A percentile compares a stretch with the other conserved stretches of the same genome.
Evolutionary conservation across 1,140 invertebrate genomes (phyloP).

Genomic region (Drosophila ogumai): DNA sequence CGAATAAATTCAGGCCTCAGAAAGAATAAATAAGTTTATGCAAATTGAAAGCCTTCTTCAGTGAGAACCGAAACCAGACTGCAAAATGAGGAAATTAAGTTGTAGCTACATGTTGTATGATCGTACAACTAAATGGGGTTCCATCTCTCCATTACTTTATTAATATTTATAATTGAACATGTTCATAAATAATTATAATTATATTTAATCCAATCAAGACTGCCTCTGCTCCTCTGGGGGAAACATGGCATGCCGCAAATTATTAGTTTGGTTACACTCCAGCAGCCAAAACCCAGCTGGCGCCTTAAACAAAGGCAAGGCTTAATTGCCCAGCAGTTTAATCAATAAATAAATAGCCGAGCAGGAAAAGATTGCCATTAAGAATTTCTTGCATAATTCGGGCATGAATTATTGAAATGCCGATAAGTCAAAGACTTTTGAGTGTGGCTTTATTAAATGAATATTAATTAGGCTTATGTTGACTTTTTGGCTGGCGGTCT

Average conservation of each 20-base stretch:
- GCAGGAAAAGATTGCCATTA: slow-evolving; percentile 44
- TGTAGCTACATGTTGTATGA: neutral
- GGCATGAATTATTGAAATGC: slow-evolving; percentile 37
- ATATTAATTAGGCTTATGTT: slow-evolving; percentile 34
- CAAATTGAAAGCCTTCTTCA: slow-evolving; percentile 22
- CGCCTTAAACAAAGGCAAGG: slow-evolving; percentile 23
- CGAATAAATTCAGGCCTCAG: slow-evolving; percentile 15
- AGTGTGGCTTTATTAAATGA: slow-evolving; percentile 25
- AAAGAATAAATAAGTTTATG: slow-evolving; percentile 7
- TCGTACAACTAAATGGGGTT: neutral
- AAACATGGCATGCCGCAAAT: slow-evolving; percentile 48
- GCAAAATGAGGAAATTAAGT: slow-evolving; percentile 19
- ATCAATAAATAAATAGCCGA: slow-evolving; percentile 43
- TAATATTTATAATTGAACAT: slow-evolving; percentile 53
- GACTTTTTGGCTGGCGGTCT: neutral
- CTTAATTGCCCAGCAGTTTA: slow-evolving; percentile 41
- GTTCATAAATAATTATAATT: slow-evolving; percentile 37
- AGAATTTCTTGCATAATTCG: slow-evolving; percentile 47
- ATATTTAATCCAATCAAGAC: slow-evolving; percentile 24
- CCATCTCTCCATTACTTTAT: slow-evolving; percentile 17
- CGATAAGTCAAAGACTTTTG: slow-evolving; percentile 39
- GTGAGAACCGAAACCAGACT: slow-evolving; percentile 16
- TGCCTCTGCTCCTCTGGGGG: neutral
- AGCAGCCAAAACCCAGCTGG: slow-evolving; percentile 51
- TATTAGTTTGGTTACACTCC: slow-evolving; percentile 51